phyloP scores from a whole-genome alignment of 2,113 vertebrate species.

The Holacanthus passer region DNA sequence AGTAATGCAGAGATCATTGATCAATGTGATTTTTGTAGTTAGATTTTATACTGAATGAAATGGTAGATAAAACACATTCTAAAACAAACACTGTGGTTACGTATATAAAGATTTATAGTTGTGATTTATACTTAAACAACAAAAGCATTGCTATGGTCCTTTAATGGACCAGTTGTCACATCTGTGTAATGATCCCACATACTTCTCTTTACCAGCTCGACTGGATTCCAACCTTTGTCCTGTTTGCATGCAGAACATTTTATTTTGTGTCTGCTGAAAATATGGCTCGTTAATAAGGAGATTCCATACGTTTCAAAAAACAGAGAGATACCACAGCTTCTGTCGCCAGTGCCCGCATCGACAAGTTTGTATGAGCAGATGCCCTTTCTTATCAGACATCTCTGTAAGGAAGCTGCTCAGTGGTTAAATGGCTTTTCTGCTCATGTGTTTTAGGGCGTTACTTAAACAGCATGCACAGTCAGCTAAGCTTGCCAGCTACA shows the following conservation, averaged over 20 bases:
- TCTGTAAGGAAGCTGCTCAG: not conserved
- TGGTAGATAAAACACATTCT: not conserved
- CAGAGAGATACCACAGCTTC: not conserved
- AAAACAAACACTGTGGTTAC: not conserved
- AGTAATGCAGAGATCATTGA: not conserved
- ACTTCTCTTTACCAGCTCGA: conserved; percentile 14
- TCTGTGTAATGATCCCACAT: conserved; percentile 11
- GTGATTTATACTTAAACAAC: conserved; percentile 12
- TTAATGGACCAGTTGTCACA: conserved; percentile 28
- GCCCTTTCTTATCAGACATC: not conserved
- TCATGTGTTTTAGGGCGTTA: not conserved
- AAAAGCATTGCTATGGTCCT: not conserved
- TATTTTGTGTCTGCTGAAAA: not conserved
- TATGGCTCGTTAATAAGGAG: not conserved
- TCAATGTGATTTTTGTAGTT: not conserved
- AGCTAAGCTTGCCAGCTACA: conserved; percentile 27
- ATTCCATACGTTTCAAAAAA: not conserved
- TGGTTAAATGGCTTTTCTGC: not conserved
- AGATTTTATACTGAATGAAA: not conserved
- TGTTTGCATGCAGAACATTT: not conserved
- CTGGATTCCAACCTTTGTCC: not conserved
- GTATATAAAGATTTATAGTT: not conserved
- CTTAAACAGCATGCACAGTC: conserved; percentile 7
- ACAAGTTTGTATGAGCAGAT: not conserved
- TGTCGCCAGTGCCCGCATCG: not conserved